phyloP scores from a whole-genome alignment of 2,113 vertebrate genomes.

The Calypte anna region DNA sequence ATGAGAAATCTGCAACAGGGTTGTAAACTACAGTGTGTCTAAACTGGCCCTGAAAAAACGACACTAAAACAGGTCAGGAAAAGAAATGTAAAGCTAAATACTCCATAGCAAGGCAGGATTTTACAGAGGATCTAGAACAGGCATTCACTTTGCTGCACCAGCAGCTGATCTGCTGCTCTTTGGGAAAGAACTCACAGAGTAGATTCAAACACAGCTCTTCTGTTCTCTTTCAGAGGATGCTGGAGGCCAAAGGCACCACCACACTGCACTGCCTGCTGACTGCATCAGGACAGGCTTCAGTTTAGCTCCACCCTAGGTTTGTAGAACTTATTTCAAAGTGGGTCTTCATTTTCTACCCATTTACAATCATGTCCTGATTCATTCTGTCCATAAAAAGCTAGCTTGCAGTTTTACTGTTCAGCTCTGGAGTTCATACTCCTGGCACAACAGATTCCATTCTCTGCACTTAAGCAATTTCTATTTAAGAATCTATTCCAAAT shows the following conservation, averaged over 20 bases:
- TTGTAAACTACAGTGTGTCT: not conserved
- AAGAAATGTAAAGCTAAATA: not conserved
- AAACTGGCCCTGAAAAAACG: not conserved
- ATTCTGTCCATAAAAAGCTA: not conserved
- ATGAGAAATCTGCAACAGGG: conserved; percentile 21
- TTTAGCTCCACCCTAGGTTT: not conserved
- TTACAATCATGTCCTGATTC: not conserved
- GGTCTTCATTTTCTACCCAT: not conserved
- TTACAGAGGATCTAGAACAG: not conserved
- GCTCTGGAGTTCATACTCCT: not conserved
- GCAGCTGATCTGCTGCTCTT: not conserved
- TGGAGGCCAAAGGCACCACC: not conserved
- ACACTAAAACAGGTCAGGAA: not conserved
- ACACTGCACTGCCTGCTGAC: not conserved
- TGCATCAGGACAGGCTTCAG: not conserved
- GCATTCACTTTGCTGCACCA: not conserved
- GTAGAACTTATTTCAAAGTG: fast-evolving
- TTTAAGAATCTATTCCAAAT: not conserved
- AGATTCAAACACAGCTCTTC: not conserved
- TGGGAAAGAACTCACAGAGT: not conserved
- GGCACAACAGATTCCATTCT: not conserved
- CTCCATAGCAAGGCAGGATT: not conserved
- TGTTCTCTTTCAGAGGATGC: not conserved
- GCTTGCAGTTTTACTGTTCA: not conserved
- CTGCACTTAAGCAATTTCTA: not conserved